Evolutionary conservation across 2,797 vertebrate species (phyloP).

Genomic region (Phataginus tetradactyla): DNA sequence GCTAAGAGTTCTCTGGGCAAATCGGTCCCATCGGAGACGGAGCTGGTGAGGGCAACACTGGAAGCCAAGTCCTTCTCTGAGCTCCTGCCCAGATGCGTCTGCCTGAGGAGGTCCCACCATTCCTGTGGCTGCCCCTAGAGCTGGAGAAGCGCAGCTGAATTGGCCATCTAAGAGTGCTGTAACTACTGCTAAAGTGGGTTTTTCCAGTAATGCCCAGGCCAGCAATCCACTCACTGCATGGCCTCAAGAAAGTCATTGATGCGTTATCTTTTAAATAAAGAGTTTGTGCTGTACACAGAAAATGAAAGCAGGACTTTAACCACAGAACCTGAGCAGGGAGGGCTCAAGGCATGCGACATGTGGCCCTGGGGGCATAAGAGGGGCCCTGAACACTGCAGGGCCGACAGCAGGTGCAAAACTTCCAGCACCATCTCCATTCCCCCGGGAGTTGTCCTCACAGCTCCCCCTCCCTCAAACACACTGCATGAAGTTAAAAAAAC

Average conservation of each 20-base stretch:
- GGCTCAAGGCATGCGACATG: rapidly evolving
- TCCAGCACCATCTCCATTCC: too few species aligned
- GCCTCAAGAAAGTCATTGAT: background rate
- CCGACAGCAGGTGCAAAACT: rapidly evolving
- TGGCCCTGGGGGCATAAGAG: background rate
- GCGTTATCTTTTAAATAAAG: background rate
- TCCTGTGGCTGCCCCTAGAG: rapidly evolving
- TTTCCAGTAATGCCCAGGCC: rapidly evolving
- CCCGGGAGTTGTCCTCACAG: rapidly evolving
- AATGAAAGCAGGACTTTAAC: too few species aligned
- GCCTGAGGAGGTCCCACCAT: rapidly evolving
- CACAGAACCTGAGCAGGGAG: too few species aligned
- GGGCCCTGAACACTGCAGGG: rapidly evolving
- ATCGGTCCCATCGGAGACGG: rapidly evolving
- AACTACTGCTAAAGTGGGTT: rapidly evolving
- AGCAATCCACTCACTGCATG: rapidly evolving
- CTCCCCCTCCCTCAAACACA: background rate
- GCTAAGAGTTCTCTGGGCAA: background rate
- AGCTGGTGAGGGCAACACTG: rapidly evolving
- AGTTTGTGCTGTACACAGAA: background rate
- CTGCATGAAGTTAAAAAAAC: background rate
- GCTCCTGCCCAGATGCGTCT: background rate
- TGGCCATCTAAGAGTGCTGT: rapidly evolving
- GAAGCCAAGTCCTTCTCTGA: background rate
- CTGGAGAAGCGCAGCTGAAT: rapidly evolving